Base-by-base conservation (phyloP, 2,888 invertebrate genomes). In the Hemistola chrysoprasaria region DNA sequence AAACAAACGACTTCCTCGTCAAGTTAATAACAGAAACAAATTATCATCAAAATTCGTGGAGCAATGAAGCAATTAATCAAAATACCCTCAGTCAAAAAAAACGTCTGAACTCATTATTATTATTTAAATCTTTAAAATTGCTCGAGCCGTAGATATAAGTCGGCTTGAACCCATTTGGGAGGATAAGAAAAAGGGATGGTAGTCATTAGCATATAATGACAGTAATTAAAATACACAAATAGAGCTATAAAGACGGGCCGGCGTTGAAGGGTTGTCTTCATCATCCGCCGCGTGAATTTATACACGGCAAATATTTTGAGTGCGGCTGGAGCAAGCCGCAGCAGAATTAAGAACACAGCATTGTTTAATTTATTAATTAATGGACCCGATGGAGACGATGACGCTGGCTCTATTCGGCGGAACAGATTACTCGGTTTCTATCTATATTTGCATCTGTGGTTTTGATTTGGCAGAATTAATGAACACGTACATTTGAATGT, bases 151-250 rank as follows among this genome's bases (percentile, higher is more conserved):
- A 87, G 79, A 86, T 86, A 86, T 83, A 85, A 85, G 79, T 70
- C 82, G 69, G 84, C 77, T 75, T 79, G 86, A 87, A 87, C 85
- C 88, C 87, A 88, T 89, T 89, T 83, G 71, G 78, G 61, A 76
- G 89, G 89, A 87, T 89, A 90, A 89, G 90, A 90, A 90, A 89
- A 89, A 89, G 89, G 89, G 88, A 88, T 86, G 85, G 78, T 74
- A 80, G 87, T 85, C 89, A 86, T 90, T 90, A 89, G 87, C 88
- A 90, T 90, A 92, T 92, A 92, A 92, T 91, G 91, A 91, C 90
- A 89, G 91, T 92, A 92, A 92, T 92, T 92, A 92, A 92, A 92
- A 91, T 92, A 92, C 91, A 91, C 91, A 92, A 92, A 91, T 91
- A 91, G 91, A 90, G 90, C 90, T 87, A 91, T 91, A 90, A 90